Conservation (phyloP, 2,113 vertebrate species). For the Oreocharis arfaki region DNA sequence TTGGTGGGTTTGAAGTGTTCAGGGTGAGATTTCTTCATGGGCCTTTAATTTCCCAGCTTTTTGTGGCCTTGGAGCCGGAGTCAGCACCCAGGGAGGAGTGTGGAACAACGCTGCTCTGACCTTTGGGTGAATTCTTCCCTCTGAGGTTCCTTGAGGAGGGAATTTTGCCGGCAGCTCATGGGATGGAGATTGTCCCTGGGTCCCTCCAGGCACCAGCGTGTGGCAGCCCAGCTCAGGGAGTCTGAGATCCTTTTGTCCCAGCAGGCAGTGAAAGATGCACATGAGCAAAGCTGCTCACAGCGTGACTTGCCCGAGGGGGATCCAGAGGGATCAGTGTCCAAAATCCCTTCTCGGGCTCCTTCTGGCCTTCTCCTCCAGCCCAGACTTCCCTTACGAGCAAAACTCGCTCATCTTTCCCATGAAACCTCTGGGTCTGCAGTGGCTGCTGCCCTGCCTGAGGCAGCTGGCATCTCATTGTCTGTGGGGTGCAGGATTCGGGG, state of each 20-base stretch:
- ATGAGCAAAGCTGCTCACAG: neutral
- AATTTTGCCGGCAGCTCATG: neutral
- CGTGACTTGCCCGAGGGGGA: neutral
- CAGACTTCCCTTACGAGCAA: neutral
- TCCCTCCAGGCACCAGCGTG: neutral
- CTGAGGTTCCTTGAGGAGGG: neutral
- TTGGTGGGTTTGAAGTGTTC: neutral
- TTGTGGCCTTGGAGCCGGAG: neutral
- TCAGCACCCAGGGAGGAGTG: neutral
- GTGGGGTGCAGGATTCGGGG: neutral
- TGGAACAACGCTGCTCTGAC: neutral
- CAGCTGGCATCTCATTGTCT: fast-evolving
- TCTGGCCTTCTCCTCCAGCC: neutral
- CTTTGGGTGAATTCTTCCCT: neutral
- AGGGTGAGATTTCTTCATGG: neutral
- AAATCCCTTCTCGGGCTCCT: neutral
- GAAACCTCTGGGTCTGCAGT: neutral
- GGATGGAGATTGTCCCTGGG: neutral
- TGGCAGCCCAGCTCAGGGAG: neutral
- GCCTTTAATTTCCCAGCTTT: neutral
- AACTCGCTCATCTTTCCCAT: neutral
- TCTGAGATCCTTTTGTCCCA: neutral
- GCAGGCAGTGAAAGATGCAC: neutral
- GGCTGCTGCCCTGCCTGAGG: neutral
- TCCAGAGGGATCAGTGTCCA: neutral